Evolutionary conservation across 2,888 invertebrate genomes (phyloP).

Genomic region (Parthenolecanium corni): DNA sequence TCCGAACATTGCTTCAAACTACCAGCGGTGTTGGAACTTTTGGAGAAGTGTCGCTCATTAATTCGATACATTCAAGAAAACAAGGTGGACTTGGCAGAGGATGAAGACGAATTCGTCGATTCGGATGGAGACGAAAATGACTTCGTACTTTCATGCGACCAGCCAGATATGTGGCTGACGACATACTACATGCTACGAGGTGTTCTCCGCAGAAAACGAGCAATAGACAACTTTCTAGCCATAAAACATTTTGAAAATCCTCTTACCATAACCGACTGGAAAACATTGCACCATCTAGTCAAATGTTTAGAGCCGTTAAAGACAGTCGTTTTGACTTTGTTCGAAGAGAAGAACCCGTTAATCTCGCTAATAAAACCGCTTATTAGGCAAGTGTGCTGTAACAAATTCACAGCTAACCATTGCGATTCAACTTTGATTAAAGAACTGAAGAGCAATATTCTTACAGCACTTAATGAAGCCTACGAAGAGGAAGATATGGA

Average conservation of each 20-base stretch:
- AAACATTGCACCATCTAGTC: slow-evolving; percentile 40
- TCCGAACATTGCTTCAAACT: slow-evolving; percentile 40
- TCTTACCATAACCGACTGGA: slow-evolving; percentile 40
- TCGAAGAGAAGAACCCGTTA: slow-evolving; percentile 43
- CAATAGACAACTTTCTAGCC: slow-evolving; percentile 37
- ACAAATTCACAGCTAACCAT: slow-evolving; percentile 40
- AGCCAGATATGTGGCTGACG: slow-evolving; percentile 40
- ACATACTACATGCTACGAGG: slow-evolving; percentile 42
- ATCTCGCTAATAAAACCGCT: slow-evolving; percentile 43
- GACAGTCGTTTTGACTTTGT: slow-evolving; percentile 42
- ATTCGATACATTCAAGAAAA: slow-evolving; percentile 36
- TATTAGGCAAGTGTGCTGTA: slow-evolving; percentile 42
- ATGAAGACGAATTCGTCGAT: background rate
- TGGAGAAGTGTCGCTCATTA: slow-evolving; percentile 38
- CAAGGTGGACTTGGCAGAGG: background rate
- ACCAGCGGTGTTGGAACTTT: slow-evolving; percentile 37
- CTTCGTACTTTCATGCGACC: slow-evolving; percentile 32
- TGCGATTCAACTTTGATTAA: slow-evolving; percentile 38
- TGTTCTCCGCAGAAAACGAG: slow-evolving; percentile 38
- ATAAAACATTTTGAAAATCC: slow-evolving; percentile 37
- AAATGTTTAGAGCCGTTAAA: slow-evolving; percentile 43
- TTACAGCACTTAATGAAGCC: slow-evolving; percentile 36
- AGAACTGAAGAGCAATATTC: slow-evolving; percentile 39
- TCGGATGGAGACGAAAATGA: slow-evolving; percentile 33
- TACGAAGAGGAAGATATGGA: slow-evolving; percentile 40